Evolutionary conservation across 92 coral and sea anemone genomes (phyloP).

Genomic region (Anthopleura xanthogrammica): DNA sequence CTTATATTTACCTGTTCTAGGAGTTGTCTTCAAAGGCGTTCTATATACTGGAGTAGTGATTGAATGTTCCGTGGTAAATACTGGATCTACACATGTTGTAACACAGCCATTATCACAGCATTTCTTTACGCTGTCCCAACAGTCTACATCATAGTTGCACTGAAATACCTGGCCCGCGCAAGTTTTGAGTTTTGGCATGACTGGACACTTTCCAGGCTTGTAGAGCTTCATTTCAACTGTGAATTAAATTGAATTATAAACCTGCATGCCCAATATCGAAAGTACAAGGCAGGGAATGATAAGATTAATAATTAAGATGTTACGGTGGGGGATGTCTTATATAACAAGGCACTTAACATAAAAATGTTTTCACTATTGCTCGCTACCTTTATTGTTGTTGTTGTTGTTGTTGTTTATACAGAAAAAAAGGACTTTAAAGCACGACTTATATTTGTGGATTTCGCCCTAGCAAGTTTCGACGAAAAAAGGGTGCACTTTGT

Average conservation of each 20-base stretch:
- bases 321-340: too few species aligned
- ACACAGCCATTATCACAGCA: conserved; percentile 66
- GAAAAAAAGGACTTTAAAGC: too few species aligned
- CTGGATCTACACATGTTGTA: conserved; percentile 52
- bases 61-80: neutral
- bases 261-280: too few species aligned
- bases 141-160: conserved; percentile 65
- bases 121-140: conserved; percentile 56
- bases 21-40: neutral
- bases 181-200: conserved; percentile 16
- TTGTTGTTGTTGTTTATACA: too few species aligned
- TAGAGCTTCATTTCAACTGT: conserved; percentile 23
- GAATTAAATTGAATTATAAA: neutral
- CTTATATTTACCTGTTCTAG: neutral
- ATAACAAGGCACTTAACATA: too few species aligned
- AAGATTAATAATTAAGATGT: too few species aligned
- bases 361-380: too few species aligned
- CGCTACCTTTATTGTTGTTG: too few species aligned
- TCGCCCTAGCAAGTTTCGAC: too few species aligned
- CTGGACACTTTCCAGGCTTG: conserved; percentile 60
- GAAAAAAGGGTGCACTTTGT: too few species aligned
- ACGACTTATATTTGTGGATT: too few species aligned
- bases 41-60: conserved; percentile 7
- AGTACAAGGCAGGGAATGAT: neutral
- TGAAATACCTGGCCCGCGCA: conserved; percentile 43